Evolutionary conservation across 2,888 invertebrate genomes (phyloP).

Genomic region (Ferrisia virgata): DNA sequence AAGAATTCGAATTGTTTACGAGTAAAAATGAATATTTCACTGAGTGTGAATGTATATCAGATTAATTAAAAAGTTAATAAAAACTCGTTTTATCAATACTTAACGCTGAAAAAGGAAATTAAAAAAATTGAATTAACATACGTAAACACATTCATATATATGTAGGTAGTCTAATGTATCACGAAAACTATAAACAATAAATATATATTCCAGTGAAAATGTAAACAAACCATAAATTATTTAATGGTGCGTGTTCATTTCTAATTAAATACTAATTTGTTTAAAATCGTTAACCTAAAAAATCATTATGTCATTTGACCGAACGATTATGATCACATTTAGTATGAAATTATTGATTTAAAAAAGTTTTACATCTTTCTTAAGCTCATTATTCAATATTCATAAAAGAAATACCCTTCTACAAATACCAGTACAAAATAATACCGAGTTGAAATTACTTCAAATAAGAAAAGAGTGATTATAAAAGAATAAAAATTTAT

Average conservation of each 20-base stretch:
- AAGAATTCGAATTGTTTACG: neutral
- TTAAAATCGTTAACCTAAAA: conserved; percentile 26
- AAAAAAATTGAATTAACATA: neutral
- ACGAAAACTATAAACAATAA: neutral
- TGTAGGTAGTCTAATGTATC: neutral
- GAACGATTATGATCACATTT: neutral
- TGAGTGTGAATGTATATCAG: neutral
- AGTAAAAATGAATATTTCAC: neutral
- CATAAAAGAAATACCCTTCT: no score
- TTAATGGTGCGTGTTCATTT: conserved; percentile 6
- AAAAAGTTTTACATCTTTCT: neutral
- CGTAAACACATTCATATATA: neutral
- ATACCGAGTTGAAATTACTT: no score
- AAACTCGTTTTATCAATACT: neutral
- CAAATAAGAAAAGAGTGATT: neutral
- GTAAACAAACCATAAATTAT: conserved; percentile 20
- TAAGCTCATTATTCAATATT: neutral
- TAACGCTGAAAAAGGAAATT: no score
- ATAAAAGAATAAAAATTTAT: neutral
- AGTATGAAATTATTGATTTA: neutral
- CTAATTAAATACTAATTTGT: conserved; percentile 5
- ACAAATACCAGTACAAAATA: no score
- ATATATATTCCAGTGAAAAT: neutral
- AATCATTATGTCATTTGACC: neutral
- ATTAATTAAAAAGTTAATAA: neutral